These are phyloP conservation scores for Scaptodrosophila lebanonensis DNA, from an alignment of 1,140 invertebrate genomes.

Conservation along the genomic window DNA sequence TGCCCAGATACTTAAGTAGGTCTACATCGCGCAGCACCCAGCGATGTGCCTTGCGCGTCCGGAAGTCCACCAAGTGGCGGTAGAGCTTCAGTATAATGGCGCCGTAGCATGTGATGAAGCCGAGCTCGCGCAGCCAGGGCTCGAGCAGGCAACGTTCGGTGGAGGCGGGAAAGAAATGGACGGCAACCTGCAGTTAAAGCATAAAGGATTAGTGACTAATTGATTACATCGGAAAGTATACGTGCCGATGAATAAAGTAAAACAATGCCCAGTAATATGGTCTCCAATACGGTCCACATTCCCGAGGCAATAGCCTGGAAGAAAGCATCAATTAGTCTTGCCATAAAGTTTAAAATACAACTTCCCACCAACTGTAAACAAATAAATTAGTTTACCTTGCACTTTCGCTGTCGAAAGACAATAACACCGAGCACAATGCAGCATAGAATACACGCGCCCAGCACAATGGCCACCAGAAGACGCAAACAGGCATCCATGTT, in stretches of 20 bases:
- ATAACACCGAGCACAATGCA: slow-evolving; percentile 84
- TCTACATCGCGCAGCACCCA: slow-evolving; percentile 92
- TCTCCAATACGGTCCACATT: slow-evolving; percentile 94
- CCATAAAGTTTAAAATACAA: neutral
- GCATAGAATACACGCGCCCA: slow-evolving; percentile 85
- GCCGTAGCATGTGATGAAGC: slow-evolving; percentile 94
- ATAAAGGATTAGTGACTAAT: neutral
- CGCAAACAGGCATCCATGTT: slow-evolving; percentile 81
- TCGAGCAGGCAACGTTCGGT: slow-evolving; percentile 87
- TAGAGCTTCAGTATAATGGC: slow-evolving; percentile 93
- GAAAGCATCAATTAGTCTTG: neutral
- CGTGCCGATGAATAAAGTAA: slow-evolving; percentile 91
- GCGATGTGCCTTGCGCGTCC: slow-evolving; percentile 92
- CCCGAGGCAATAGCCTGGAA: slow-evolving; percentile 86
- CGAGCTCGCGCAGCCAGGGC: slow-evolving; percentile 92
- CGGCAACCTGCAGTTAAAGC: slow-evolving; percentile 83
- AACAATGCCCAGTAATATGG: slow-evolving; percentile 89
- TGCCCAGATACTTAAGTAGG: slow-evolving; percentile 85
- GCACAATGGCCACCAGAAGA: slow-evolving; percentile 83
- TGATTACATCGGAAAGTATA: slow-evolving; percentile 17
- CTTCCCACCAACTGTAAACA: neutral
- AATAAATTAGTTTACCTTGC: slow-evolving; percentile 81
- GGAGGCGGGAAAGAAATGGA: slow-evolving; percentile 88
- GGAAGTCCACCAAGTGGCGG: slow-evolving; percentile 87
- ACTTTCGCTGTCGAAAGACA: slow-evolving; percentile 86